Evolutionary conservation across 2,888 invertebrate species (phyloP).

Genomic region (Nebria brevicollis): DNA sequence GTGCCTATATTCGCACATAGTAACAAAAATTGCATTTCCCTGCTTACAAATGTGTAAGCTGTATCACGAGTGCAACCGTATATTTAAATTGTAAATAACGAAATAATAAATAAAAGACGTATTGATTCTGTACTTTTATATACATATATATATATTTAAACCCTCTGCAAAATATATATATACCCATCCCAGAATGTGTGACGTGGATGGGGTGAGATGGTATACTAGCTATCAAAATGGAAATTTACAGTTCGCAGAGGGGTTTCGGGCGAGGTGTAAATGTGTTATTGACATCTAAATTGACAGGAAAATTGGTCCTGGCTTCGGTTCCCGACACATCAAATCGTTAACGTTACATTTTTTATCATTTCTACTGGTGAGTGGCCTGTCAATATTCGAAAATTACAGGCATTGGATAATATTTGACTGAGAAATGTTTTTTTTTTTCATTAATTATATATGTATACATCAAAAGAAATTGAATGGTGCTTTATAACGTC

Average conservation of each 20-base stretch:
- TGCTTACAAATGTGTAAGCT: too few relatives aligned
- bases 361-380: background rate
- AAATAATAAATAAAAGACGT: too few relatives aligned
- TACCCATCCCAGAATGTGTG: background rate
- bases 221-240: background rate
- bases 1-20: background rate
- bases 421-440: background rate
- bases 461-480: too few relatives aligned
- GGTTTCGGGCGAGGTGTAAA: conserved; percentile 12
- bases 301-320: conserved; percentile 30
- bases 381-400: background rate
- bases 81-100: too few relatives aligned
- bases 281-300: conserved; percentile 38
- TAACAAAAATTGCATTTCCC: background rate
- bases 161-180: too few relatives aligned
- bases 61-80: too few relatives aligned
- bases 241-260: background rate
- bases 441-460: too few relatives aligned
- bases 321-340: background rate
- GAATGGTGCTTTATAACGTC: too few relatives aligned
- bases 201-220: background rate
- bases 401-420: background rate
- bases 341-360: background rate
- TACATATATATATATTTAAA: too few relatives aligned
- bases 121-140: too few relatives aligned